Base-by-base conservation (phyloP, 2,113 vertebrate genomes). In the Cyanoderma ruficeps region DNA sequence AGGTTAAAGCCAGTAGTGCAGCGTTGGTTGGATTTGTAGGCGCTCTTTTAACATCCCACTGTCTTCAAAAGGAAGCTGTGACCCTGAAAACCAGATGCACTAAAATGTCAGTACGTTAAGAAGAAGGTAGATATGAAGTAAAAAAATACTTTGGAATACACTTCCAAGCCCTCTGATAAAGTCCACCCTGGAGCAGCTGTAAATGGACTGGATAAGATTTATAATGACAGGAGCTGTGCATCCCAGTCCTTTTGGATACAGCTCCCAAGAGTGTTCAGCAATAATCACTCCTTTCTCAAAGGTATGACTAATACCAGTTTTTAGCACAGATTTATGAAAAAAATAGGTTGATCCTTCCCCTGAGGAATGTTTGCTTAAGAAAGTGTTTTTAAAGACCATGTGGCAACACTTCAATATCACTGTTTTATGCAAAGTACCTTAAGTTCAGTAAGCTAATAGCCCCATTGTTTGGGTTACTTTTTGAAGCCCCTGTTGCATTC, bases 371-470 rank as follows among this genome's bases (percentile, higher is more conserved):
- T 71, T 93, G 44, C 60, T 13, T 41, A 75, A 70, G 68, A 52
- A 72, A 74, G 18, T 7, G 50, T 56, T 49, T 64, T 74, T 88
- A 68, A 83, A 83, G 56, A 50, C 46, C 20, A 14, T 24, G 44
- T 70, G 79, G 82, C 35, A 86, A 52, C 9, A n/a, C 65, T 93
- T 91, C 47, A 86, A 15, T 88, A 17, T 88, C 30, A 15, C 49
- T 77, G 19, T 71, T 18, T 31, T 44, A 68, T 77, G 28, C 30
- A 86, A 91, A 80, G 20, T 18, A 83, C 75, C 60, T 74, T n/a
- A 68, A 88, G 52, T 90, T 77, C 64, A 93, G 52, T 71, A 83
- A 82, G 47, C 10, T 75, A 86, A 78, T 68, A 81, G 47, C 19
- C 14, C 7, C 30, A 31, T 39, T 78, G 60, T 81, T 33, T 67